Evolutionary conservation across 1,140 invertebrate species (phyloP), one percentile per base, ranked within the genome.

Genomic region (Delia radicum): DNA sequence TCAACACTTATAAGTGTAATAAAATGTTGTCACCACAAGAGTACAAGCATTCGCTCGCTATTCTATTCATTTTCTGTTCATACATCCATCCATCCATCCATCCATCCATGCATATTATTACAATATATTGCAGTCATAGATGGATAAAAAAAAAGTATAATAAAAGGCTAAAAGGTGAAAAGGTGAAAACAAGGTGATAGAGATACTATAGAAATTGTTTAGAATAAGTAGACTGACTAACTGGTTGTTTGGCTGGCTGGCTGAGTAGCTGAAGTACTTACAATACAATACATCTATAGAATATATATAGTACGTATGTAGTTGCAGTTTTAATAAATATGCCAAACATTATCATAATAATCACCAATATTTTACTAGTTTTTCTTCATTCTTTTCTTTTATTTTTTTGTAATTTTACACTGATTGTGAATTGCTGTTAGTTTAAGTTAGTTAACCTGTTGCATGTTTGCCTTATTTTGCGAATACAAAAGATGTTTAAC

Each of bases 301-400:
- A 3, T 42, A 15, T 8, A 10, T 42, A 10, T 5, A 13, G 37
- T 13, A 42, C 3, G 37, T 42, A 42, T 10, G 12, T 42, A 15
- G n/a, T 42, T 42, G 37, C 62, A 26, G 61, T 28, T 65, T 65
- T 24, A 26, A 65, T 65, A 27, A 65, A n/a, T 69, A 69, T 65
- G n/a, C 65, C 65, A 69, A 69, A 69, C 65, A 69, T 69, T 33
- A 69, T 69, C 31, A 69, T 69, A 69, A 69, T 69, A 69, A 69
- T 69, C 65, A 33, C 65, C 65, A 69, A 69, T 69, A 69, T 33
- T n/a, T n/a, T n/a, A n/a, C n/a, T n/a, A 69, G 21, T 12, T 24
- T 69, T 33, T 31, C 31, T 69, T 31, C 31, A 21, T 55, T 55
- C 15, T 55, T 55, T n/a, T n/a, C n/a, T n/a, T 37, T 10, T 7